These are phyloP conservation scores for Canis aureus DNA, from an alignment of 2,113 vertebrate genomes.

Conservation along the genomic window DNA sequence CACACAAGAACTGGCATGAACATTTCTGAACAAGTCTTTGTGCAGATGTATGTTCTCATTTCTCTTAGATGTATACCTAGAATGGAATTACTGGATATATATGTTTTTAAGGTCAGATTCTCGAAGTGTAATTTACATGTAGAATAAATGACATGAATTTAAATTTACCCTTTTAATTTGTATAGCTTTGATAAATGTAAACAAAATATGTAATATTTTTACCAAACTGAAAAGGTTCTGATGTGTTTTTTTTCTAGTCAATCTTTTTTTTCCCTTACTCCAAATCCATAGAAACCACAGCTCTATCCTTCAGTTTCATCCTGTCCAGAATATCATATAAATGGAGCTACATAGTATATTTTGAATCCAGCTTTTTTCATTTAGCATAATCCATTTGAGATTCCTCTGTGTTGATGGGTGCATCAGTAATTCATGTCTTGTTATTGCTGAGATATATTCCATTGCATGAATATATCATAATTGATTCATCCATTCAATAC, in stretches of 20 bases:
- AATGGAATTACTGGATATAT: neutral
- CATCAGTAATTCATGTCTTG: neutral
- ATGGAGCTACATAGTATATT: neutral
- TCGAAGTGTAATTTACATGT: neutral
- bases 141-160: neutral
- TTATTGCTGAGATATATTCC: neutral
- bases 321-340: neutral
- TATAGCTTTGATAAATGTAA: neutral
- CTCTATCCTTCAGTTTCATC: neutral
- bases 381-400: neutral
- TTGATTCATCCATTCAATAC: neutral
- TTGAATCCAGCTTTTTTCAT: neutral
- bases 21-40: neutral
- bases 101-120: neutral
- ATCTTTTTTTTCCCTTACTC: neutral
- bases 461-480: neutral
- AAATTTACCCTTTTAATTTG: neutral
- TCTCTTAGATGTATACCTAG: neutral
- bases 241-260: neutral
- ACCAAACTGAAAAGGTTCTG: neutral
- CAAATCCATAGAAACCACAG: neutral
- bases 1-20: neutral
- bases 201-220: neutral
- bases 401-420: neutral
- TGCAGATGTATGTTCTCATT: neutral